Evolutionary conservation across 2,888 invertebrate genomes (phyloP).

Genomic region (Thymelicus lineola): DNA sequence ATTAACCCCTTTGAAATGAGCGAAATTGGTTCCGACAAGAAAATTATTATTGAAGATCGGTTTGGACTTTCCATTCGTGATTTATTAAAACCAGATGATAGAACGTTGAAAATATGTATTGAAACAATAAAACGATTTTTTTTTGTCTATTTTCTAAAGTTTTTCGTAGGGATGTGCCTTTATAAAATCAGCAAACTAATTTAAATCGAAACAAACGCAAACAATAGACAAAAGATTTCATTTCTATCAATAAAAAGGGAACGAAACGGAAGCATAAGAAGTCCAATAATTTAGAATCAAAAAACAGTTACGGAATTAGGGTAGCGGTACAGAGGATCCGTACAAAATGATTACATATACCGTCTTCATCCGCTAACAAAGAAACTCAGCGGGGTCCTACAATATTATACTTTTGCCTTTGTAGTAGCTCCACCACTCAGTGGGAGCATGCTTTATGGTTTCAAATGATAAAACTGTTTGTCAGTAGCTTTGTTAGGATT

Average conservation of each 20-base stretch:
- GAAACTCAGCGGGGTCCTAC: conserved; percentile 81
- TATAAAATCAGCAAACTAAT: not conserved
- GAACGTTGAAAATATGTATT: not conserved
- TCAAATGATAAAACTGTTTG: conserved; percentile 84
- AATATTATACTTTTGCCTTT: conserved; percentile 83
- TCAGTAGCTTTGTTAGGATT: conserved; percentile 78
- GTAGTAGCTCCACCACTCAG: conserved; percentile 77
- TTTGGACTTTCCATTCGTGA: conserved; percentile 46
- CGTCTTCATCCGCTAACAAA: conserved; percentile 81
- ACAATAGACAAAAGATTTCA: conserved; percentile 25
- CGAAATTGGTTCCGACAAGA: conserved; percentile 70
- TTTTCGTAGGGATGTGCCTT: no score
- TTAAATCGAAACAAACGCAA: conserved; percentile 28
- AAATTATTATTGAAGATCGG: conserved; percentile 62
- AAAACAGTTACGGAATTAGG: conserved; percentile 78
- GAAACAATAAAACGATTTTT: no score
- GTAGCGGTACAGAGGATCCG: conserved; percentile 77
- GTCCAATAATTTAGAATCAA: conserved; percentile 82
- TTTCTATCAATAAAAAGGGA: conserved; percentile 40
- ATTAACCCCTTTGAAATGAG: conserved; percentile 80
- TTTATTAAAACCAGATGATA: conserved; percentile 17
- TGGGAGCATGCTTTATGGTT: conserved; percentile 83
- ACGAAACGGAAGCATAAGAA: conserved; percentile 78
- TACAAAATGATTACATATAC: conserved; percentile 82
- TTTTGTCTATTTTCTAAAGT: no score